Evolutionary conservation across 2,888 invertebrate genomes (phyloP).

Genomic region (Elegia similella): DNA sequence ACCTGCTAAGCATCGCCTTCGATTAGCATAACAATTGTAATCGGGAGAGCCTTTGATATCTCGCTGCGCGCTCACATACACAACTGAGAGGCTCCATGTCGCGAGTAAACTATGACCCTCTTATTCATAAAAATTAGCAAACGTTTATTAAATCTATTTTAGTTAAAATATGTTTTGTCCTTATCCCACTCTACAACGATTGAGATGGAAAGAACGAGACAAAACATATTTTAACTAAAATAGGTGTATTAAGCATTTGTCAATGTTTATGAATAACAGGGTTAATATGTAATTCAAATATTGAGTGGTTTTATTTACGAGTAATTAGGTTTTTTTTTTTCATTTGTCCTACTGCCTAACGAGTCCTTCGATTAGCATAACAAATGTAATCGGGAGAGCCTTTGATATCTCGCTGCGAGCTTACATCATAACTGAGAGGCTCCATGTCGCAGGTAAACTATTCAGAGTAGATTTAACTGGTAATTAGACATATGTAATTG

Average conservation of each 20-base stretch:
- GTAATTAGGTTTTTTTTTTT: no score
- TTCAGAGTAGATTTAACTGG: neutral
- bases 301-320: no score
- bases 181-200: no score
- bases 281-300: neutral
- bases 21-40: conserved; percentile 20
- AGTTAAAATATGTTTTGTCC: no score
- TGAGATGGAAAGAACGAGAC: no score
- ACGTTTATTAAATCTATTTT: no score
- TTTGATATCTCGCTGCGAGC: conserved; percentile 12
- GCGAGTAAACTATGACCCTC: conserved; percentile 9
- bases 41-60: conserved; percentile 16
- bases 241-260: no score
- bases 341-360: no score
- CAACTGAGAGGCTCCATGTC: neutral
- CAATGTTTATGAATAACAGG: no score
- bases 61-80: neutral
- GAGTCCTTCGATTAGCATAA: conserved; percentile 17
- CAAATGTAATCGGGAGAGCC: conserved; percentile 17
- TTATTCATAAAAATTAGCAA: no score
- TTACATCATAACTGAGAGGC: neutral
- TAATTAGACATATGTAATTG: no score
- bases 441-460: neutral
- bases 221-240: no score
- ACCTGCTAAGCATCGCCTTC: conserved; percentile 9